Percentiles rank a stretch among this genome's conserved stretches.
These are phyloP conservation scores for Leucania comma DNA, from an alignment of 2,888 invertebrate genomes.

Conservation along the genomic window DNA sequence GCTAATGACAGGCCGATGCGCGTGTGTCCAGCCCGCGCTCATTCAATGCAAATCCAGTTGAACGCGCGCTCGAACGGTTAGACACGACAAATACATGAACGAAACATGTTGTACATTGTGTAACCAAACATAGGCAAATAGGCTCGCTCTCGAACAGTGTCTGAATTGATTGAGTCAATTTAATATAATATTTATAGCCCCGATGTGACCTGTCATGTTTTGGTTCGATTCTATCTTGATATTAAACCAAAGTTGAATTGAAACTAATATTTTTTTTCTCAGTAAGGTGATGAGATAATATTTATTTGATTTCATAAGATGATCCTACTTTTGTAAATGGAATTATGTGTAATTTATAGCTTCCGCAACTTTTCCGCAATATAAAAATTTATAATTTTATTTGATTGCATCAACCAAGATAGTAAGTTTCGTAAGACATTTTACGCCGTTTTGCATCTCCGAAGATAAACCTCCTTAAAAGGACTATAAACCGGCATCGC, in stretches of 20 bases:
- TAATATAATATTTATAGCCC: constrained; percentile 55
- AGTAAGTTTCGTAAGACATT: constrained; percentile 38
- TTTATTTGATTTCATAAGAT: constrained; percentile 9
- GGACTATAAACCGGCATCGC: constrained; percentile 54
- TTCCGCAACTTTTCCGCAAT: constrained; percentile 33
- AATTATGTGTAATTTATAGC: constrained; percentile 34
- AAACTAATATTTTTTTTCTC: constrained; percentile 10
- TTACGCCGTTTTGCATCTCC: constrained; percentile 47
- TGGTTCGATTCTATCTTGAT: constrained; percentile 36
- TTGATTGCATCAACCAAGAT: constrained; percentile 30
- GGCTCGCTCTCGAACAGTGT: constrained; percentile 53
- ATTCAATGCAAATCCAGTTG: constrained; percentile 88
- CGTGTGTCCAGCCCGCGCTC: constrained; percentile 87
- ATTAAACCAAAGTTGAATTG: constrained; percentile 18
- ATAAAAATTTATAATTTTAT: constrained; percentile 36
- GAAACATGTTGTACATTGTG: constrained; percentile 62
- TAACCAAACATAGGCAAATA: constrained; percentile 57
- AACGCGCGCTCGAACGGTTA: constrained; percentile 74
- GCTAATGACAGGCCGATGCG: constrained; percentile 87
- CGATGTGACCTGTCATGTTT: constrained; percentile 49
- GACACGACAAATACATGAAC: constrained; percentile 75
- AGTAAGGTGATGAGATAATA: constrained; percentile 18
- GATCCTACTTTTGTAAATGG: constrained; percentile 12
- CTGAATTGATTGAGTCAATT: constrained; percentile 62
- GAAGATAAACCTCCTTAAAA: constrained; percentile 60